Base-by-base conservation (phyloP, 2,888 invertebrate genomes). In the Agrotis ipsilon region DNA sequence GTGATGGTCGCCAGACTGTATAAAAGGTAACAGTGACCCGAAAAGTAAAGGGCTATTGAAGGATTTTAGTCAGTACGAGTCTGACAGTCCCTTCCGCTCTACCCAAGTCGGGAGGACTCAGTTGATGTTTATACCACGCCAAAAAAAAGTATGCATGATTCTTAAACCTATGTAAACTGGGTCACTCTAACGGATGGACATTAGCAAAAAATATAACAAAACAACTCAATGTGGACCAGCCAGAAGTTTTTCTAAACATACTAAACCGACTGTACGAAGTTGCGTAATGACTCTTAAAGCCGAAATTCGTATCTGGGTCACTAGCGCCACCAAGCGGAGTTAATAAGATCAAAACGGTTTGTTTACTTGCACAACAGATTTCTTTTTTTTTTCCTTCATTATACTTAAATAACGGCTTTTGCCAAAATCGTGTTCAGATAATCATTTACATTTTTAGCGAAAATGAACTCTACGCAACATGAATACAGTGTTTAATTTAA, bases 291-390 rank as follows among this genome's bases (percentile, higher is more conserved):
- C 70, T 82, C 80, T 81, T 72, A 78, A 72, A 65, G 78, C 85
- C 78, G 88, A 85, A 85, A 85, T 65, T 72, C 52, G 75, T 84
- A 89, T 88, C 86, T 88, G 78, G 91, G 90, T 83, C 90, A 86
- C 72, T 77, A 84, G 80, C 82, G 79, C 82, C 78, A 68, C 72
- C 72, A 74, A 73, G 68, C 86, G 71, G 69, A 79, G 71, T 76
- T 79, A 86, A 87, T 66, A 89, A 88, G 82, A 87, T 78, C 86
- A 88, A 87, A 89, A 87, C 83, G 83, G 72, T 87, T 85, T 87
- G 83, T 87, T 87, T 81, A 84, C 88, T 91, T 90, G 82, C 89
- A 88, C 90, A 91, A 91, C 83, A 63, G 76, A 76, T 81, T 83
- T 82, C 78, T 84, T 86, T 82, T 85, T 79, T 76, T 72, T 80